Evolutionary conservation across 2,888 invertebrate species (phyloP).

Genomic region (Nowickia ferox): DNA sequence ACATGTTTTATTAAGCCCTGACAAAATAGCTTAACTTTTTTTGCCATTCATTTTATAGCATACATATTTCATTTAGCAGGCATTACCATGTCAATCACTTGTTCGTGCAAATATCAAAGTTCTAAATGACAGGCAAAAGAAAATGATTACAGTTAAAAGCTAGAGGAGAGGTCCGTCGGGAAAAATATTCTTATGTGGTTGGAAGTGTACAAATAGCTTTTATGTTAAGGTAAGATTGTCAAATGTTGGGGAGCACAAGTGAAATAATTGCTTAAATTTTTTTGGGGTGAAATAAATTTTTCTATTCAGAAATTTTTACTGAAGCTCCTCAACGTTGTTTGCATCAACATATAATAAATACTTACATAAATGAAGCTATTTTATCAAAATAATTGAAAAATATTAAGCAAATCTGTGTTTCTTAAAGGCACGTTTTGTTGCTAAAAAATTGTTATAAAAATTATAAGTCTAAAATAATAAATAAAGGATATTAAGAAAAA

Average conservation of each 20-base stretch:
- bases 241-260: neutral
- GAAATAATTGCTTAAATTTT: neutral
- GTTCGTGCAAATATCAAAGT: conserved; percentile 44
- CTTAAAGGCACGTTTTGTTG: neutral
- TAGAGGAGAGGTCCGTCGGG: neutral
- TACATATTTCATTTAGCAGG: conserved; percentile 56
- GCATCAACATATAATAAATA: too few species aligned
- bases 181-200: conserved; percentile 37
- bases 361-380: too few species aligned
- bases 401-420: neutral
- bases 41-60: conserved; percentile 19
- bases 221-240: conserved; percentile 2
- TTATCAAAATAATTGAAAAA: too few species aligned
- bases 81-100: conserved; percentile 56
- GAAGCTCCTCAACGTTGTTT: too few species aligned
- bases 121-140: conserved; percentile 51
- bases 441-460: too few species aligned
- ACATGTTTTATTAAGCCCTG: neutral
- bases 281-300: too few species aligned
- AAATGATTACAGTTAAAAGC: conserved; percentile 5
- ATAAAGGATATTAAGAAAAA: neutral
- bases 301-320: too few species aligned
- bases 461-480: too few species aligned
- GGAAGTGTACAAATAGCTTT: conserved; percentile 13
- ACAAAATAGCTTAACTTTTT: conserved; percentile 18